Evolutionary conservation across 2,888 invertebrate species (phyloP).

Genomic region (Dasysyrphus albostriatus): DNA sequence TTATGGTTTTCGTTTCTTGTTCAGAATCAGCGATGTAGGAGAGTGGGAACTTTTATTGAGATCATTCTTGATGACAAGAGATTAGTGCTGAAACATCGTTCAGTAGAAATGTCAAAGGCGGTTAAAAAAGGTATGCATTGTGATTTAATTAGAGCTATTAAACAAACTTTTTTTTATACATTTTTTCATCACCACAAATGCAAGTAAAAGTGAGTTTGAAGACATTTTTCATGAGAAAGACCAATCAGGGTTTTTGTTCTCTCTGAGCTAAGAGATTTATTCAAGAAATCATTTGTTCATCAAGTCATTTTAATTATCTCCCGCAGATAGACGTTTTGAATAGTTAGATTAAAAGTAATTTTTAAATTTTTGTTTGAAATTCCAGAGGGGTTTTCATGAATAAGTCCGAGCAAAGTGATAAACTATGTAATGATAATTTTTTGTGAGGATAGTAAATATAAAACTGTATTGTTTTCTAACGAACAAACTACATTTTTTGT

Average conservation of each 20-base stretch:
- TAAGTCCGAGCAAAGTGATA: too few relatives aligned
- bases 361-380: background rate
- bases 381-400: background rate
- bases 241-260: background rate
- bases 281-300: background rate
- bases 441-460: too few relatives aligned
- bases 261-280: background rate
- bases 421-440: too few relatives aligned
- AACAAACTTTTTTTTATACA: constrained; percentile 16
- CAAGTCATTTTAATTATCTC: background rate
- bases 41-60: constrained; percentile 36
- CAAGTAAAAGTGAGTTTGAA: background rate
- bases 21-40: too few relatives aligned
- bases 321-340: background rate
- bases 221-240: background rate
- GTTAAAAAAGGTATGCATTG: background rate
- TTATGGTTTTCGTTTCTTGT: background rate
- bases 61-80: constrained; percentile 43
- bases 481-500: too few relatives aligned
- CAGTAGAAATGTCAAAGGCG: constrained; percentile 7
- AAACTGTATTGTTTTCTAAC: too few relatives aligned
- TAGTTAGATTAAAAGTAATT: background rate
- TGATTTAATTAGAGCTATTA: constrained; percentile 32
- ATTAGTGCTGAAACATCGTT: constrained; percentile 38
- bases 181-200: constrained; percentile 1